Percentiles rank a stretch among this genome's conserved stretches.
These are phyloP conservation scores for Campopleginae sp. DNA, from an alignment of 2,888 invertebrate genomes.

Conservation along the genomic window DNA sequence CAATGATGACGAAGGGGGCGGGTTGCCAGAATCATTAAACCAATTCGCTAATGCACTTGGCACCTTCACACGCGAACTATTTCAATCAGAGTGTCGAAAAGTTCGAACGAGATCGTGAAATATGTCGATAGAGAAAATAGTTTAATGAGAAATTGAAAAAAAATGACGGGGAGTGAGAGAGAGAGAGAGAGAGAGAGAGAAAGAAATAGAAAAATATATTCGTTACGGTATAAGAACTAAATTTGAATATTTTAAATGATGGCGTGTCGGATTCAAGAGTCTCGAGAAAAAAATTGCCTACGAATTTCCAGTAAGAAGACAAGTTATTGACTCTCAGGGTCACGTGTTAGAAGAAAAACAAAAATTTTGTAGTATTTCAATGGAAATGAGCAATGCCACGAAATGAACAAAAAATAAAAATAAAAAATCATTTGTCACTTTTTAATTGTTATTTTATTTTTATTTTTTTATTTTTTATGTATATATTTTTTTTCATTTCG, in stretches of 20 bases:
- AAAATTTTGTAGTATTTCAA: background rate
- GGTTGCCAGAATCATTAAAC: too few species aligned
- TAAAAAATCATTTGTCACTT: too few species aligned
- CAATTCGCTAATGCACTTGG: background rate
- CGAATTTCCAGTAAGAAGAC: constrained; percentile 14
- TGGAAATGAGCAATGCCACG: too few species aligned
- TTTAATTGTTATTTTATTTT: too few species aligned
- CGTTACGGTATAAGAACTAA: constrained; percentile 18
- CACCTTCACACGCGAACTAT: constrained; percentile 38
- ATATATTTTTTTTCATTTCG: too few species aligned
- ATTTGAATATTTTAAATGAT: background rate
- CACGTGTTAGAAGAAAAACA: background rate
- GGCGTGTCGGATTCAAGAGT: background rate
- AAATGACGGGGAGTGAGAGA: background rate
- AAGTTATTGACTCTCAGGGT: background rate
- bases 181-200: constrained; percentile 1
- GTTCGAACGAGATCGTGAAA: constrained; percentile 18
- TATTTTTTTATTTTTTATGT: too few species aligned
- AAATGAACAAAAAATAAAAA: constrained; percentile 9
- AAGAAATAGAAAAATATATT: constrained; percentile 35
- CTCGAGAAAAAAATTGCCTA: constrained; percentile 22
- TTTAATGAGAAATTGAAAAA: constrained; percentile 8
- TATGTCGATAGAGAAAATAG: background rate
- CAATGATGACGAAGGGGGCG: constrained; percentile 1
- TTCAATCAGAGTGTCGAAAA: background rate